These are phyloP conservation scores for Eupelmus urozonus DNA, from an alignment of 2,888 invertebrate genomes.

Conservation along the genomic window DNA sequence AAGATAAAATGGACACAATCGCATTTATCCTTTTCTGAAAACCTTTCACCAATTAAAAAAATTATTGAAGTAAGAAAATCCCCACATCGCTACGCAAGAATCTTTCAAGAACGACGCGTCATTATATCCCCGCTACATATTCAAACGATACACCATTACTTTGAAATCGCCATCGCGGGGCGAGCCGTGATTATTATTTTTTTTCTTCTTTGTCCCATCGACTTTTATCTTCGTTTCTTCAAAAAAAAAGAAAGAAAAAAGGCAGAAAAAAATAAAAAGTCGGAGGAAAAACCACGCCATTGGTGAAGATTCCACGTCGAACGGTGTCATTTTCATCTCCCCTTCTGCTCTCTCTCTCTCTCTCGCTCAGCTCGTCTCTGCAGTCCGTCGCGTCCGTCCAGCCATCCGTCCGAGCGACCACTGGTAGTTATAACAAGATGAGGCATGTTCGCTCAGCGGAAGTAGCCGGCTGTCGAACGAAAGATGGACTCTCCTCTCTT, in stretches of 20 bases:
- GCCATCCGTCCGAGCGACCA: not conserved
- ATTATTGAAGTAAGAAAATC: not conserved
- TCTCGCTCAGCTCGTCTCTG: not conserved
- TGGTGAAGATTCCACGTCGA: slow-evolving; percentile 27
- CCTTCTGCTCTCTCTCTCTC: slow-evolving; percentile 14
- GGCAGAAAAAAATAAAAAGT: not conserved
- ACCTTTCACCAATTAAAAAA: not conserved
- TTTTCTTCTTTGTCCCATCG: slow-evolving; percentile 27
- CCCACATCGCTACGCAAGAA: slow-evolving; percentile 9
- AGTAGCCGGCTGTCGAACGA: slow-evolving; percentile 65
- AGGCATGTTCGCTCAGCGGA: slow-evolving; percentile 63
- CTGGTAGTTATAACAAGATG: slow-evolving; percentile 53
- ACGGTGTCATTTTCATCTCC: slow-evolving; percentile 54
- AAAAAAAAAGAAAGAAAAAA: slow-evolving; percentile 26
- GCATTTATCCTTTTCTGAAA: no score
- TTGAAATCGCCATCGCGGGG: slow-evolving; percentile 32
- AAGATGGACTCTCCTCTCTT: slow-evolving; percentile 45
- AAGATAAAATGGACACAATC: no score
- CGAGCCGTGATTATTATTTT: slow-evolving; percentile 47
- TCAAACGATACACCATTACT: slow-evolving; percentile 47
- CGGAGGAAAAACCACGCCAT: not conserved
- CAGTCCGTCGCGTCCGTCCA: not conserved
- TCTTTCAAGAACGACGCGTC: slow-evolving; percentile 32
- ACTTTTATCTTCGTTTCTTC: slow-evolving; percentile 43
- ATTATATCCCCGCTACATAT: slow-evolving; percentile 36